Base-by-base conservation (phyloP, 2,113 vertebrate species). In the Mesitornis unicolor region DNA sequence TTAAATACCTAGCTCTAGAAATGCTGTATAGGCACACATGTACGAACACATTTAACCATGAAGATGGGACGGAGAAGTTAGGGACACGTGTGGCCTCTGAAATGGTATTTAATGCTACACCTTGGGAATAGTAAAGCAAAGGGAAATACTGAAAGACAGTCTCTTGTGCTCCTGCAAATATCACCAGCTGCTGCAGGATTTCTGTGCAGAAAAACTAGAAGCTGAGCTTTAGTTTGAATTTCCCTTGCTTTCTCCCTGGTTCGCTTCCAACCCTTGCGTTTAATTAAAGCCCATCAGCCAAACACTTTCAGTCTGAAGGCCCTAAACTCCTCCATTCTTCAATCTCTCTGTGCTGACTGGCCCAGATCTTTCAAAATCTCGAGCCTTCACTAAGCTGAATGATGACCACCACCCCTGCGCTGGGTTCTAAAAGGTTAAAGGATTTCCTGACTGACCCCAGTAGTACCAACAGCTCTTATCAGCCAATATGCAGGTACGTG, bases 241-340 rank as follows among this genome's bases (percentile, higher is more conserved):
- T 86, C 22, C 43, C 59, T 68, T 84, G 64, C 51, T 88, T 90
- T 94, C 51, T 64, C 81, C 90, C 51, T 67, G 75, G 54, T 96
- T 80, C 88, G 67, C 38, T 95, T 95, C 90, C 90, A 95, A 47
- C 45, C 12, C 42, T 93, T 9, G 2, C 29, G 94, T 92, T 95
- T 96, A 94, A 94, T 96, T 94, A 78, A 96, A 86, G 71, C 68
- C 82, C n/a, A 94, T 86, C 75, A 84, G 85, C 71, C 82, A 83
- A 63, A 10, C 21, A 56, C 76, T 80, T 91, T 89, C 65, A 48
- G n/a, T 75, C 56, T 57, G 61, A 82, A 84, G 36, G 40, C 43
- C 9, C 14, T 60, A 85, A 89, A 24, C 89, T 91, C 82, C 33
- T 87, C 36, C 42, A 65, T 87, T 87, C 73, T 18, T 1, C 82